Conservation (phyloP, 2,797 vertebrate species). For the Macropus fuliginosus region DNA sequence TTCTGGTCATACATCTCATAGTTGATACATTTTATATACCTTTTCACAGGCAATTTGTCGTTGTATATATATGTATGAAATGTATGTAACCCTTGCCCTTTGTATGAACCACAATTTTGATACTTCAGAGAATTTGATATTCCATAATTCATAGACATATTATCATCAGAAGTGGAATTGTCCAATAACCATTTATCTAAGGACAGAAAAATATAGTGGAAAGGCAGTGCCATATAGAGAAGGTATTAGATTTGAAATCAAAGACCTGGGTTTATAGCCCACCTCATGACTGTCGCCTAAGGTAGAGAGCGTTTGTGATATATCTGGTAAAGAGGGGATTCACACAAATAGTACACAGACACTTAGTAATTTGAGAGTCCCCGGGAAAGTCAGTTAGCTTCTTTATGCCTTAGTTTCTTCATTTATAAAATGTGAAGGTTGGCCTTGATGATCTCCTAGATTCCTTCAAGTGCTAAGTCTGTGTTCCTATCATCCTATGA, state of each 20-base stretch:
- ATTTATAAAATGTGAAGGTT: background rate
- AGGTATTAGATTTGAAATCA: background rate
- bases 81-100: background rate
- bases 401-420: background rate
- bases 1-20: background rate
- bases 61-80: too few species aligned
- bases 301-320: background rate
- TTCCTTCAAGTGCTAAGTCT: background rate
- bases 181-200: slow-evolving; percentile 20
- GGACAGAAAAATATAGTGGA: background rate
- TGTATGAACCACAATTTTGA: background rate
- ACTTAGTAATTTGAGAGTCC: background rate
- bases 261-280: background rate
- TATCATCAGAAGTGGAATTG: slow-evolving; percentile 49
- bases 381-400: background rate
- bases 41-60: background rate
- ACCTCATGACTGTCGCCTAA: background rate
- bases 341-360: background rate
- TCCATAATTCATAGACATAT: slow-evolving; percentile 5
- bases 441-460: background rate
- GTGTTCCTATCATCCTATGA: background rate
- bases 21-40: background rate
- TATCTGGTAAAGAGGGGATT: background rate
- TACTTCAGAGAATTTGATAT: background rate
- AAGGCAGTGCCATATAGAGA: background rate